Evolutionary conservation across 2,113 vertebrate species (phyloP).

Genomic region (Sisor rabdophorus): DNA sequence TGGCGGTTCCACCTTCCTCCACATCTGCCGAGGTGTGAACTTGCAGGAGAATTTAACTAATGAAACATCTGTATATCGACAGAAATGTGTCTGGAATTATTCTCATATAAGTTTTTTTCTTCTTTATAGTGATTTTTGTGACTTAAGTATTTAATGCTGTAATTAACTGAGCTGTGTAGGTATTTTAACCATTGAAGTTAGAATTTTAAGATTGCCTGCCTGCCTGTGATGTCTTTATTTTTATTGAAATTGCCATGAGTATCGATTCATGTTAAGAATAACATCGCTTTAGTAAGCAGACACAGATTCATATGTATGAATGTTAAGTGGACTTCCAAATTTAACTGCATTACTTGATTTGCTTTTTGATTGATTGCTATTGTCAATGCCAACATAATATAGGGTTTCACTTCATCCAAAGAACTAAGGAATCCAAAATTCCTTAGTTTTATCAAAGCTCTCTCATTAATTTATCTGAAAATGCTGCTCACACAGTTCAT

Average conservation of each 20-base stretch:
- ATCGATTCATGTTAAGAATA: background rate
- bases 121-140: background rate
- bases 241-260: background rate
- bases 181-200: background rate
- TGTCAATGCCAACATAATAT: background rate
- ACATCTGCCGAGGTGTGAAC: constrained; percentile 64
- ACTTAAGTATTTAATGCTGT: background rate
- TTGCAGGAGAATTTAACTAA: background rate
- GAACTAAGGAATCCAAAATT: background rate
- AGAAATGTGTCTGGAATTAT: background rate
- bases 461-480: background rate
- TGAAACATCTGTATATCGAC: no score
- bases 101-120: background rate
- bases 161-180: background rate
- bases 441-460: background rate
- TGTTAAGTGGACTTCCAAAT: background rate
- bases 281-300: background rate
- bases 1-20: constrained; percentile 56
- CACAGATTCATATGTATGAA: background rate
- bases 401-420: background rate
- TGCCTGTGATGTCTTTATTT: background rate
- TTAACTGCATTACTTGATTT: background rate
- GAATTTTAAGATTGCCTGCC: background rate
- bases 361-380: background rate
- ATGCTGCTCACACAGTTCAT: background rate